Percentiles rank a stretch among this genome's conserved stretches.
phyloP scores from a whole-genome alignment of 2,797 vertebrate species.

The Rallus crepitans region DNA sequence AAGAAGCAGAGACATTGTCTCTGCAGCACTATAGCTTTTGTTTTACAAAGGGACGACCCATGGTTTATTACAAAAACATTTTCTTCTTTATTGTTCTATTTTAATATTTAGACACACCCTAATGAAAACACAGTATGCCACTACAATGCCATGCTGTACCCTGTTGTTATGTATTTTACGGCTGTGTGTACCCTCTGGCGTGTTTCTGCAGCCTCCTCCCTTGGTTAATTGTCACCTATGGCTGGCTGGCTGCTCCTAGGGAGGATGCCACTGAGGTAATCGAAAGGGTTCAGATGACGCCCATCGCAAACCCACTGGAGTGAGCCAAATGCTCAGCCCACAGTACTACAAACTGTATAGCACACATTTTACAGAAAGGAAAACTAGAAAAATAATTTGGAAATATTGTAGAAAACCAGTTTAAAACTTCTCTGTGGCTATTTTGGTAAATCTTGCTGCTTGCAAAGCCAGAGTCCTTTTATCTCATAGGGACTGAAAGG shows the following conservation, averaged over 20 bases:
- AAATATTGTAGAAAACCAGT: neutral
- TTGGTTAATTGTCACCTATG: neutral
- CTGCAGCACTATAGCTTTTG: neutral
- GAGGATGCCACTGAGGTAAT: neutral
- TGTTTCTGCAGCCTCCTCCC: neutral
- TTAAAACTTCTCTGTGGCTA: neutral
- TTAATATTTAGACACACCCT: neutral
- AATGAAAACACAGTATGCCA: neutral
- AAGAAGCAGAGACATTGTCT: neutral
- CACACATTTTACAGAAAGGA: neutral
- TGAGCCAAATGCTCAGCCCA: neutral
- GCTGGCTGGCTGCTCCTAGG: neutral
- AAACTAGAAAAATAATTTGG: neutral
- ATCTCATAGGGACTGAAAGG: neutral
- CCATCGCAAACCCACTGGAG: fast-evolving
- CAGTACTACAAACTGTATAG: neutral
- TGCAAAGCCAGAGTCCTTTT: neutral
- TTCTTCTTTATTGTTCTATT: neutral
- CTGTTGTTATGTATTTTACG: neutral
- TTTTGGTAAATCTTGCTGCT: conserved; percentile 27
- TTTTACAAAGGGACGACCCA: neutral
- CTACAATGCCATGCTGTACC: neutral
- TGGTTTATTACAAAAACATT: neutral
- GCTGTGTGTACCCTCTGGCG: fast-evolving
- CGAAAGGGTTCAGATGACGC: fast-evolving